These are phyloP conservation scores for Aplodontia rufa DNA, from an alignment of 2,113 vertebrate genomes.

Conservation along the genomic window DNA sequence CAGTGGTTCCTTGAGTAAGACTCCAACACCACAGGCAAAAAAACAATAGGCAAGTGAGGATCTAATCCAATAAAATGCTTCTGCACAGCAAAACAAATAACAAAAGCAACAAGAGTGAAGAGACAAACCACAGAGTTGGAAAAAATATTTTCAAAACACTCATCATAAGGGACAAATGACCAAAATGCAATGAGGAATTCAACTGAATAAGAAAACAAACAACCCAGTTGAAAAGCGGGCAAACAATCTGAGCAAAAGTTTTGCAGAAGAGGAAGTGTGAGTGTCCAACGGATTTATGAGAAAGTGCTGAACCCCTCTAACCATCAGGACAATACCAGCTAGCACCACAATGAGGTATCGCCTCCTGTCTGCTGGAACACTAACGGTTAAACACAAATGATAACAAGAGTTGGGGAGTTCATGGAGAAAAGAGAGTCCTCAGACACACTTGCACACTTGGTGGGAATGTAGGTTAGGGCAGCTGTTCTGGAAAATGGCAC, in stretches of 20 bases:
- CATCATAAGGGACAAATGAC: neutral
- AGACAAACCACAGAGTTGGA: neutral
- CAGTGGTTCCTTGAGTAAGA: neutral
- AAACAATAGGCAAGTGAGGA: neutral
- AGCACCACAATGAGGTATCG: too few species aligned
- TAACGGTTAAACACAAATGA: neutral
- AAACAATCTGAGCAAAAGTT: neutral
- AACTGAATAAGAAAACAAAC: neutral
- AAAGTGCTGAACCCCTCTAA: neutral
- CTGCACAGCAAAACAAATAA: neutral
- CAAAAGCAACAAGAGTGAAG: too few species aligned
- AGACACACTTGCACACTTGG: neutral
- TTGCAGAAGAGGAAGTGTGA: neutral
- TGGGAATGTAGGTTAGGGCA: neutral
- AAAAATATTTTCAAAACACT: neutral
- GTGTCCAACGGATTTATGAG: neutral
- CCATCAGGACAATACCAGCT: too few species aligned
- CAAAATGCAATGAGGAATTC: neutral
- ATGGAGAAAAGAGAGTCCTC: neutral
- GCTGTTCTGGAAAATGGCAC: neutral
- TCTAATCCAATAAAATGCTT: neutral
- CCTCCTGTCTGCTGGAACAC: neutral
- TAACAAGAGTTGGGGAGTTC: neutral
- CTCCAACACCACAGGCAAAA: neutral
- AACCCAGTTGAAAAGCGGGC: neutral